phyloP scores from a whole-genome alignment of 2,888 invertebrate species.

The Rhaphigaster nebulosa region DNA sequence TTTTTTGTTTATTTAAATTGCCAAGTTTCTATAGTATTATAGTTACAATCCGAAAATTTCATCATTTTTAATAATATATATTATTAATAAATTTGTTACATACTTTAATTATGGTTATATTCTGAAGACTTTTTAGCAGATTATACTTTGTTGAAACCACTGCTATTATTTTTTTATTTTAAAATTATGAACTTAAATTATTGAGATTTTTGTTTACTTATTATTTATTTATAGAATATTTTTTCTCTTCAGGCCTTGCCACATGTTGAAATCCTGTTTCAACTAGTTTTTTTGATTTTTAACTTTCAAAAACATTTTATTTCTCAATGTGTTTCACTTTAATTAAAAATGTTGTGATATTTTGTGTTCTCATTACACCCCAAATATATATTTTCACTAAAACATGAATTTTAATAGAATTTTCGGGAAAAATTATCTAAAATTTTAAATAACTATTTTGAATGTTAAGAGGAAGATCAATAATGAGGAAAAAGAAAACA shows the following conservation, averaged over 20 bases:
- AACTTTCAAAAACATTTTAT: not conserved
- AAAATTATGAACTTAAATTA: not conserved
- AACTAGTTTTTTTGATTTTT: not conserved
- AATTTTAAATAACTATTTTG: not conserved
- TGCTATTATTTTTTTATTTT: not conserved
- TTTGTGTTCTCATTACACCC: not conserved
- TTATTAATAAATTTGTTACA: not conserved
- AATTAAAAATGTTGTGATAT: conserved; percentile 14
- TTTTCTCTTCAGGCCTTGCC: not conserved
- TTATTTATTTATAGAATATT: not conserved
- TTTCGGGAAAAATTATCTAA: not conserved
- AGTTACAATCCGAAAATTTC: too few species aligned
- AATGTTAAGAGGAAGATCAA: not conserved
- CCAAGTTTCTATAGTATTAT: too few species aligned
- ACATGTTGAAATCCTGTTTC: not conserved
- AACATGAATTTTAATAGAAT: not conserved
- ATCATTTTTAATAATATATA: too few species aligned
- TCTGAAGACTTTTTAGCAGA: not conserved
- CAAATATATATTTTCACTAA: not conserved
- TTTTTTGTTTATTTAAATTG: too few species aligned
- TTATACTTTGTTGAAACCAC: not conserved
- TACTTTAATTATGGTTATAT: not conserved
- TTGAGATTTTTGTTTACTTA: not conserved
- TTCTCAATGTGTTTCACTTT: conserved; percentile 21
- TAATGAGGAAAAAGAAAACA: conserved; percentile 28